phyloP scores from a whole-genome alignment of 2,797 vertebrate species.

The Erpetoichthys calabaricus region DNA sequence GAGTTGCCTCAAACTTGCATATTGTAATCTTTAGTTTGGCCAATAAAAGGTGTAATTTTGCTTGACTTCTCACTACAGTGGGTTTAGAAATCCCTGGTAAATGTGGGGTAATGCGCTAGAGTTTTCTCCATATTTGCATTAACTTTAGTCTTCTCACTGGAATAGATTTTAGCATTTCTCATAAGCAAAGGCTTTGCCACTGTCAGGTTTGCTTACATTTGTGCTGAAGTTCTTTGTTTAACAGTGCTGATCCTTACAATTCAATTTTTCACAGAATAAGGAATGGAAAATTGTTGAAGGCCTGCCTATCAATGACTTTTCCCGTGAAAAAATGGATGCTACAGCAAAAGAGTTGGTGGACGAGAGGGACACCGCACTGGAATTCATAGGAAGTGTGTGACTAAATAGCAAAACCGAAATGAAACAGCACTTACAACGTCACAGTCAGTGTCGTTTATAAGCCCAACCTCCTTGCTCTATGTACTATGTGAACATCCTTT shows the following conservation, averaged over 20 bases:
- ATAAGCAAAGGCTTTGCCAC: not conserved
- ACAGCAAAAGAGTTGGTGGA: constrained; percentile 81
- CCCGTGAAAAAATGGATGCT: constrained; percentile 75
- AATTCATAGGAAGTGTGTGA: constrained; percentile 61
- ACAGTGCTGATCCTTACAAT: too few relatives aligned
- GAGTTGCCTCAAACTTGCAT: too few relatives aligned
- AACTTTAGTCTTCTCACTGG: too few relatives aligned
- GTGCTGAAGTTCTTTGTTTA: too few relatives aligned
- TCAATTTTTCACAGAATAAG: constrained; percentile 55
- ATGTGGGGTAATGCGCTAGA: too few relatives aligned
- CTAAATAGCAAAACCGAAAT: constrained; percentile 31
- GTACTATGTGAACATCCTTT: not conserved
- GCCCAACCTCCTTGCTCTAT: constrained; percentile 25
- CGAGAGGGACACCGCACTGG: constrained; percentile 78
- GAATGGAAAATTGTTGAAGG: constrained; percentile 80
- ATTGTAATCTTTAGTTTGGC: too few relatives aligned
- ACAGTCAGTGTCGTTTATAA: constrained; percentile 66
- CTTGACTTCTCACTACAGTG: too few relatives aligned
- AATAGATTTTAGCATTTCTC: not conserved
- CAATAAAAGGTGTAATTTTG: too few relatives aligned
- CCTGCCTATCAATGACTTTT: constrained; percentile 77
- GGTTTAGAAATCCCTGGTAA: too few relatives aligned
- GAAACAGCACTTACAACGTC: constrained; percentile 30
- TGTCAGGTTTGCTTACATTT: not conserved
- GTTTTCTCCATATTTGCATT: too few relatives aligned